Conservation (phyloP, 2,888 invertebrate species). For the Anthrax anthrax region DNA sequence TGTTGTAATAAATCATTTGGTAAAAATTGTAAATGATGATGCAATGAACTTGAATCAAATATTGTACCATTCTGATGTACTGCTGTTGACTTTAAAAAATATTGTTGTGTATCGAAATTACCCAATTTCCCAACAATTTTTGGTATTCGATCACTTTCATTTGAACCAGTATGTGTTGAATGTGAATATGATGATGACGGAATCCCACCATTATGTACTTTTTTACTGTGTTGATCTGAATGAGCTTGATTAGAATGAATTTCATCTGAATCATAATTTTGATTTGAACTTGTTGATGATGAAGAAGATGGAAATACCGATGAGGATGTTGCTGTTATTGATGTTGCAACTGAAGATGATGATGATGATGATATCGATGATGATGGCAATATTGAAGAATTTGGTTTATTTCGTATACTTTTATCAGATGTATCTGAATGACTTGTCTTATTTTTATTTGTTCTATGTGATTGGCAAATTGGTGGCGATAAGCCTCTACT, state of each 20-base stretch:
- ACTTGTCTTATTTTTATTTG: not conserved
- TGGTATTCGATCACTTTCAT: conserved; percentile 34
- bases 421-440: not conserved
- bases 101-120: conserved; percentile 18
- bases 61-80: conserved; percentile 4
- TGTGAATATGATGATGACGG: not conserved
- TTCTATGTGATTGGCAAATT: not conserved
- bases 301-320: conserved; percentile 8
- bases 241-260: not conserved
- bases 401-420: conserved; percentile 10
- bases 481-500: not conserved
- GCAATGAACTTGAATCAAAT: conserved; percentile 1
- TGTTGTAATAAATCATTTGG: conserved; percentile 5
- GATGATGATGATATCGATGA: conserved; percentile 9
- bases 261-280: not conserved
- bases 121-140: conserved; percentile 34
- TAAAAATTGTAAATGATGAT: conserved; percentile 6
- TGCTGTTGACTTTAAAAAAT: conserved; percentile 6
- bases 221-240: too few species aligned
- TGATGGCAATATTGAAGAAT: conserved; percentile 12
- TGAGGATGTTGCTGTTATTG: conserved; percentile 8
- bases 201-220: too few species aligned
- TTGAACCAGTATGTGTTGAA: not conserved
- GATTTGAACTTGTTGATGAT: conserved; percentile 1
- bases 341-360: not conserved